Evolutionary conservation across 2,113 vertebrate genomes (phyloP).

Genomic region (Glaucidium brasilianum): DNA sequence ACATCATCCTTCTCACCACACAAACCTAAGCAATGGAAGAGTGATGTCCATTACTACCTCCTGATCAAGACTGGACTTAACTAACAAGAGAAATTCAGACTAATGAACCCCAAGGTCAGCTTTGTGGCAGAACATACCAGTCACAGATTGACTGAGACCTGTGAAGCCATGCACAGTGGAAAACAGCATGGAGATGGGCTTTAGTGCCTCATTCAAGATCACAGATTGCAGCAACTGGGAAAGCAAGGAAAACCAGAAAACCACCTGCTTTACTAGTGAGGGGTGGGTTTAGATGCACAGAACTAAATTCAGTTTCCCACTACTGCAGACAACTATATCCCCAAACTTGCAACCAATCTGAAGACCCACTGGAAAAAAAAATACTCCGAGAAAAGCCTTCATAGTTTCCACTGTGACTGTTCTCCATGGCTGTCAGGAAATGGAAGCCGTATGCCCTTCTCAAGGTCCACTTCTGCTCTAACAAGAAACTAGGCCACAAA

Average conservation of each 20-base stretch:
- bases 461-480: background rate
- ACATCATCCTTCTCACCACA: background rate
- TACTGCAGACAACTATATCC: background rate
- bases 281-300: background rate
- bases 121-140: background rate
- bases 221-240: background rate
- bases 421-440: background rate
- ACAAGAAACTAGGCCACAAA: background rate
- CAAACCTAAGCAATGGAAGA: background rate
- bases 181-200: background rate
- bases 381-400: background rate
- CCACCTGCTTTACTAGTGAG: background rate
- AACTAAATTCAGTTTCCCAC: background rate
- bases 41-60: background rate
- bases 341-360: background rate
- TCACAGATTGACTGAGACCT: background rate
- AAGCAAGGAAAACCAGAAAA: background rate
- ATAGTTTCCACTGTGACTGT: background rate
- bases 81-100: background rate
- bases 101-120: background rate
- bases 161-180: background rate
- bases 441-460: background rate
- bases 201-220: background rate
- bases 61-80: background rate
- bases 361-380: background rate